Percentiles rank a stretch among this genome's conserved stretches.
Evolutionary conservation across 2,797 vertebrate species (phyloP).

Genomic region (Brachyalestes nurse): DNA sequence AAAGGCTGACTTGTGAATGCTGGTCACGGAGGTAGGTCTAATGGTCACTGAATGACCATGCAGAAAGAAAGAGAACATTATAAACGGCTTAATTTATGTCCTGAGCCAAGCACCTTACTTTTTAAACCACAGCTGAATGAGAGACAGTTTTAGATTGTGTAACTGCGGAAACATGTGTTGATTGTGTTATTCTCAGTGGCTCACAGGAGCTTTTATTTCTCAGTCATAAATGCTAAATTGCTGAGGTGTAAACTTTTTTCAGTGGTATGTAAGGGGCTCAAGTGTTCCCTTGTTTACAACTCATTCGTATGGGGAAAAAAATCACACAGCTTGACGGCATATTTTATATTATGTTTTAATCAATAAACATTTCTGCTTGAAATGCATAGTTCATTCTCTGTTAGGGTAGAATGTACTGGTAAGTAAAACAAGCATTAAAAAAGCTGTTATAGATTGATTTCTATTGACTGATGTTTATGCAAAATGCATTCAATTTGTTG

Average conservation of each 20-base stretch:
- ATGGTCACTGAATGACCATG: conserved; percentile 56
- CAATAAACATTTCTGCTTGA: conserved; percentile 34
- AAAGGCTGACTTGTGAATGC: conserved; percentile 47
- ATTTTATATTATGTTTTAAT: conserved; percentile 54
- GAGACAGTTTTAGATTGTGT: conserved; percentile 54
- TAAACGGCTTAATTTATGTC: conserved; percentile 57
- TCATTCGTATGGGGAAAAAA: conserved; percentile 22
- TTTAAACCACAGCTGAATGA: conserved; percentile 52
- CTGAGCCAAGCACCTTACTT: conserved; percentile 48
- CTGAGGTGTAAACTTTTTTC: conserved; percentile 66
- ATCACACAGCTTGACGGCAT: neutral
- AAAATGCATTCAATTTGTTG: neutral
- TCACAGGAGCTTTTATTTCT: conserved; percentile 57
- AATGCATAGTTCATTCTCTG: conserved; percentile 27
- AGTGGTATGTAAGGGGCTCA: conserved; percentile 34
- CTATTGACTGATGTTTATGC: neutral
- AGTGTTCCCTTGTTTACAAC: conserved; percentile 29
- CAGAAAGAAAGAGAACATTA: conserved; percentile 31
- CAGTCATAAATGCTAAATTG: conserved; percentile 58
- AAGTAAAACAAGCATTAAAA: conserved; percentile 7
- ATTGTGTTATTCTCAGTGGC: conserved; percentile 60
- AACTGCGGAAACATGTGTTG: conserved; percentile 59
- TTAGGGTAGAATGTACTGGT: conserved; percentile 9
- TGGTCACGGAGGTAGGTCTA: conserved; percentile 56
- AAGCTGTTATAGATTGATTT: neutral